Evolutionary conservation across 2,888 invertebrate species (phyloP).

Genomic region (Drosophila anomalata): DNA sequence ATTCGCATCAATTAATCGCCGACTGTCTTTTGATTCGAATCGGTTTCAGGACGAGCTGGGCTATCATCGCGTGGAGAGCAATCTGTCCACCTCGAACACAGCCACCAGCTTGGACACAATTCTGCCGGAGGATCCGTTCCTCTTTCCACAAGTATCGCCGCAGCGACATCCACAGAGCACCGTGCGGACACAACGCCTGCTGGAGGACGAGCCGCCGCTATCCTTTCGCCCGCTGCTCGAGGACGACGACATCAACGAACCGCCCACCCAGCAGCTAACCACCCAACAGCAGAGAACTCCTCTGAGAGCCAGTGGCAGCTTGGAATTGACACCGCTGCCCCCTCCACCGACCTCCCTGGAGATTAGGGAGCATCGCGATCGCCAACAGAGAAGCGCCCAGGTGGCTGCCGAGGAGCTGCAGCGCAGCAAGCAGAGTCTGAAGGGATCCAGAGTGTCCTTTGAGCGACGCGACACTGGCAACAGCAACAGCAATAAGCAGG

Average conservation of each 20-base stretch:
- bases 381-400: slow-evolving; percentile 79
- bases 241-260: slow-evolving; percentile 67
- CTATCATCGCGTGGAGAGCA: slow-evolving; percentile 84
- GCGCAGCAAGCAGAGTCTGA: slow-evolving; percentile 82
- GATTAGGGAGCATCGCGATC: slow-evolving; percentile 74
- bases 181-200: slow-evolving; percentile 54
- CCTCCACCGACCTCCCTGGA: slow-evolving; percentile 81
- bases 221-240: slow-evolving; percentile 75
- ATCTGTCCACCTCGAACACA: slow-evolving; percentile 86
- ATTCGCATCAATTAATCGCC: slow-evolving; percentile 52
- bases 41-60: slow-evolving; percentile 77
- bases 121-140: slow-evolving; percentile 82
- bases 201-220: slow-evolving; percentile 78
- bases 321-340: slow-evolving; percentile 78
- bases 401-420: slow-evolving; percentile 72
- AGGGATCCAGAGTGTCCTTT: slow-evolving; percentile 83
- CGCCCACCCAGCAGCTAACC: slow-evolving; percentile 46
- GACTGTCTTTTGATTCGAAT: slow-evolving; percentile 24
- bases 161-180: slow-evolving; percentile 57
- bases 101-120: slow-evolving; percentile 86
- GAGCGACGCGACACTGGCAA: slow-evolving; percentile 38
- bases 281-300: slow-evolving; percentile 65
- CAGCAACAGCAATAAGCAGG: slow-evolving; percentile 38
- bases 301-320: slow-evolving; percentile 66
- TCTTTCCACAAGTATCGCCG: slow-evolving; percentile 71